Evolutionary conservation across 2,888 invertebrate species (phyloP), one percentile per base, ranked within the genome.

Genomic region (Rhopalosiphum nymphaeae): DNA sequence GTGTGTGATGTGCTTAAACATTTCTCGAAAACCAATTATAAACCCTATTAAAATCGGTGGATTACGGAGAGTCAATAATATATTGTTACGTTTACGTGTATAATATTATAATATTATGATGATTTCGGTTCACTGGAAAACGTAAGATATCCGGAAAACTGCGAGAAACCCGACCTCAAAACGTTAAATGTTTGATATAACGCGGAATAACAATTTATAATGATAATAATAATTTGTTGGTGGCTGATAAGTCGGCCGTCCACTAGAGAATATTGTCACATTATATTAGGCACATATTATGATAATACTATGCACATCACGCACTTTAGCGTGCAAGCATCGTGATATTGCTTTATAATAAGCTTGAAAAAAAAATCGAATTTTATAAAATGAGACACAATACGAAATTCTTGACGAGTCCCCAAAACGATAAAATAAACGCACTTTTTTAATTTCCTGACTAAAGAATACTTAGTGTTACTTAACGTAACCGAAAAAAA

Each of bases 11-110:
- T 13, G 26, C 88, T 26, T 36, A 89, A 56, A 36, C 89, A 56
- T 89, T 89, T 89, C 26, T 29, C 89, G 42, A 89, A 89, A 89
- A 56, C 56, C 89, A 89, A 89, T 89, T 89, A 89, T 56, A 89
- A 57, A 89, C 26, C 42, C 42, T 89, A 56, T 89, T 89, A 56
- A 42, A 42, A 89, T 26, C 25, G 26, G 29, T 3, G 56, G 89
- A 89, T 89, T 89, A 56, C 89, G 36, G 42, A 25, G 56, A 56
- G 42, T 89, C 56, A 78, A 78, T 78, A 78, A 78, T 36, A n/a
- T 67, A 78, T 78, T 36, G 36, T 78, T 78, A 36, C 36, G 26
- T 26, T 9, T 78, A 78, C 21, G 36, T 78, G 78, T 13, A 36
- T 36, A 78, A 21, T 78, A 78, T 21, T 78, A 21, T 78, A 78